Conservation (phyloP, 1,140 invertebrate genomes). For the Alviniconcha marisindica region DNA sequence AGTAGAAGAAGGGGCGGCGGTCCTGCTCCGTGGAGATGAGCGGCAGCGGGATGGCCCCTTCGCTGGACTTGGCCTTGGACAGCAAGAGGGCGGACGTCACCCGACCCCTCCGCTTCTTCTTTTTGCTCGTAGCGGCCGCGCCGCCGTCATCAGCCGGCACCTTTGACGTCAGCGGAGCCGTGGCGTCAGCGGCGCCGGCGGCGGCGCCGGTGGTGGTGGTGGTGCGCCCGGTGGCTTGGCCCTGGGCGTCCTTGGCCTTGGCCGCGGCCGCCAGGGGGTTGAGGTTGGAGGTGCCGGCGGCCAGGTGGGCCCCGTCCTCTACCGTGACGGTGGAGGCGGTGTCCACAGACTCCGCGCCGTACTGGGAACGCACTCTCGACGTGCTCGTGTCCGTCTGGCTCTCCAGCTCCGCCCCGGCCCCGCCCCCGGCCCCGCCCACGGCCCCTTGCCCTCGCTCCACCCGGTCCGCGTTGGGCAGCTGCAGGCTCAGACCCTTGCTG, state of each 20-base stretch:
- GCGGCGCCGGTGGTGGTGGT: too few relatives aligned
- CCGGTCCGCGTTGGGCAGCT: background rate
- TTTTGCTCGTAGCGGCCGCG: slow-evolving; percentile 1
- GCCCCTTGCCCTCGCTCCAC: background rate
- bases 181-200: background rate
- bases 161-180: background rate
- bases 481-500: background rate
- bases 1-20: slow-evolving; percentile 65
- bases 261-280: too few relatives aligned
- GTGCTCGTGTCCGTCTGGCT: background rate
- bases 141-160: background rate
- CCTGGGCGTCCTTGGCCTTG: background rate
- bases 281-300: slow-evolving; percentile 3
- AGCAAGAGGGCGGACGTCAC: slow-evolving; percentile 52
- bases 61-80: slow-evolving; percentile 57
- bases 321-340: slow-evolving; percentile 43
- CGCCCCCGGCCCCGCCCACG: background rate
- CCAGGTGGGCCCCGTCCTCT: background rate
- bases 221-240: background rate
- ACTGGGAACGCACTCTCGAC: background rate
- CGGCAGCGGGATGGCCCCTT: slow-evolving; percentile 60
- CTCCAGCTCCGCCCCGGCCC: background rate
- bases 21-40: slow-evolving; percentile 58
- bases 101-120: slow-evolving; percentile 44
- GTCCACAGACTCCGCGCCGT: slow-evolving; percentile 36